Conservation (phyloP, 2,888 invertebrate genomes). For the Erynnis tages region DNA sequence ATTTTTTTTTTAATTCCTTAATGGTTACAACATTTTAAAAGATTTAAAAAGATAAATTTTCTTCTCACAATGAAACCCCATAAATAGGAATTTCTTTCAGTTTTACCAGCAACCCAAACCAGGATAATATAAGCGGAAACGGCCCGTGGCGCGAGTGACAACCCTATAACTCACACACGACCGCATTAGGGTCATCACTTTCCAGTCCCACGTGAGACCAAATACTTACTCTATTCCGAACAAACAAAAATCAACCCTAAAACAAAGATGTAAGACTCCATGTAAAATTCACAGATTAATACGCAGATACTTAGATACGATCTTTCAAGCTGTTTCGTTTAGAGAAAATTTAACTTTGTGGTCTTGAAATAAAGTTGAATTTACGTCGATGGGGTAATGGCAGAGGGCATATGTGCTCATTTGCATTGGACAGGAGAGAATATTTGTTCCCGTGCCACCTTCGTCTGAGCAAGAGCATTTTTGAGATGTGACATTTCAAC, state of each 20-base stretch:
- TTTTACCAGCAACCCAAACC: neutral
- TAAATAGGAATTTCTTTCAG: constrained; percentile 5
- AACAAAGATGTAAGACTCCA: constrained; percentile 1
- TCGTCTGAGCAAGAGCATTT: constrained; percentile 12
- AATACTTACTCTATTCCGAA: neutral
- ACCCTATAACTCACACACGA: constrained; percentile 29
- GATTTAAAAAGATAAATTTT: too few relatives aligned
- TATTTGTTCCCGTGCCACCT: constrained; percentile 23
- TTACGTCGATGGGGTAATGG: neutral
- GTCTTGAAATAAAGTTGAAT: neutral
- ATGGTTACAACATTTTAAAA: too few relatives aligned
- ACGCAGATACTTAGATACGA: constrained; percentile 4
- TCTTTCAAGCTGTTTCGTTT: neutral
- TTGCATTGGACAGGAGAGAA: constrained; percentile 26
- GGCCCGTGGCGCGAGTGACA: constrained; percentile 19
- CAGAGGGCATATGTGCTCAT: constrained; percentile 20
- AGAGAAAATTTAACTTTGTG: neutral
- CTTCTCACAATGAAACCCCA: neutral
- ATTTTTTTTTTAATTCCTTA: too few relatives aligned
- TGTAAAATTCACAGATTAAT: neutral
- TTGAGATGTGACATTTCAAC: neutral
- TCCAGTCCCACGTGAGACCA: constrained; percentile 27
- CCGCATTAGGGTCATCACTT: constrained; percentile 30
- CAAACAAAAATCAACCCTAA: constrained; percentile 12
- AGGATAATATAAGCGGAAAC: constrained; percentile 8